Evolutionary conservation across 2,888 invertebrate genomes (phyloP).

Genomic region (Phyto melanocephala): DNA sequence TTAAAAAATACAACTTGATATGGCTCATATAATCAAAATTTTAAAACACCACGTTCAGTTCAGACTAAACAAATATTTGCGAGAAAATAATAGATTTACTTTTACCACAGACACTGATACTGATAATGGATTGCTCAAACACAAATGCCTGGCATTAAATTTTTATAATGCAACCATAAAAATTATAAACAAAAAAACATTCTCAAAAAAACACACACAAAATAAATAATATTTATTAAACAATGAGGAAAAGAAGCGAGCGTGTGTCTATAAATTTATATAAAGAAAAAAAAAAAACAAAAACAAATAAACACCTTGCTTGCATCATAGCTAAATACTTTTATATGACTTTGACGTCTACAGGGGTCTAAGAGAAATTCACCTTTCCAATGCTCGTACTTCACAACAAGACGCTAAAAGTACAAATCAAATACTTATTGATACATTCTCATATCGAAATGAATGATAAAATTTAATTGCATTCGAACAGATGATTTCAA

Average conservation of each 20-base stretch:
- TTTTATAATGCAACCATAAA: constrained; percentile 3
- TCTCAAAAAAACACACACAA: background rate
- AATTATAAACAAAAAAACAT: background rate
- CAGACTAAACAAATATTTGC: background rate
- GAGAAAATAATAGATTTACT: background rate
- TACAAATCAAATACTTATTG: no score
- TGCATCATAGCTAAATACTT: background rate
- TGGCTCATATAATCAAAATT: background rate
- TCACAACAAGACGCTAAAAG: background rate
- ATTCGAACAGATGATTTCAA: background rate
- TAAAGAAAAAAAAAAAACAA: no score
- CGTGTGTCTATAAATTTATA: background rate
- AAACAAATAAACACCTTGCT: constrained; percentile 9
- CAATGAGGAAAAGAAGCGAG: background rate
- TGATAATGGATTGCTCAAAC: background rate
- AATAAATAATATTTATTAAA: background rate
- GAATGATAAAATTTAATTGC: background rate
- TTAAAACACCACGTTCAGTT: background rate
- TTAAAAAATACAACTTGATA: no score
- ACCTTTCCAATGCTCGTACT: no score
- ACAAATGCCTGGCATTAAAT: background rate
- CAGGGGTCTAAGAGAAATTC: no score
- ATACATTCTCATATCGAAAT: background rate
- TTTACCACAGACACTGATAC: background rate
- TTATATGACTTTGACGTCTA: background rate